Conservation (phyloP, 2,888 invertebrate species). For the Tanytarsus gracilentus region DNA sequence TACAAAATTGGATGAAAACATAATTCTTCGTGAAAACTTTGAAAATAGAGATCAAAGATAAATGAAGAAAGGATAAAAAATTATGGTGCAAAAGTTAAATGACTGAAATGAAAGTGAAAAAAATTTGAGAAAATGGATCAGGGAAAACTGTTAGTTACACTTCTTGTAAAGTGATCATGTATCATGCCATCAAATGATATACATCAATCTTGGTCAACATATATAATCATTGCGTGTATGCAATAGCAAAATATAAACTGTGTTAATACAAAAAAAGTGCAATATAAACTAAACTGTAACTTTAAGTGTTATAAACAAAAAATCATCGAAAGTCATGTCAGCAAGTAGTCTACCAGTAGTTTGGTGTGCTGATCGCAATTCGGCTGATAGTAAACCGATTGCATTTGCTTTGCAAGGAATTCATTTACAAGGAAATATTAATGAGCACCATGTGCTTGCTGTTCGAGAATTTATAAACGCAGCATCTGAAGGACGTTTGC, state of each 20-base stretch:
- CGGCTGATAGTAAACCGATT: constrained; percentile 42
- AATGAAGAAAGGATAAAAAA: not conserved
- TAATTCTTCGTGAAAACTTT: no score
- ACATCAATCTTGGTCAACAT: constrained; percentile 4
- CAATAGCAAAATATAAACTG: not conserved
- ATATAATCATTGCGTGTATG: not conserved
- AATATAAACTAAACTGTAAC: constrained; percentile 10
- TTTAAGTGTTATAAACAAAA: constrained; percentile 1
- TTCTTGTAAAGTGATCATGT: constrained; percentile 10
- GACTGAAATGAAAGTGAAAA: not conserved
- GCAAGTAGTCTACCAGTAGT: constrained; percentile 41
- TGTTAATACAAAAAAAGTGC: not conserved
- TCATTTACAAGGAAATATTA: constrained; percentile 43
- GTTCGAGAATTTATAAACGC: constrained; percentile 42
- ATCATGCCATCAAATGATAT: constrained; percentile 4
- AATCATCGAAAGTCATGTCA: constrained; percentile 35
- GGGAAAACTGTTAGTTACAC: constrained; percentile 10
- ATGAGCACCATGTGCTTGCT: constrained; percentile 42
- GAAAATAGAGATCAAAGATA: not conserved
- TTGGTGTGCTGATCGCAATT: constrained; percentile 44
- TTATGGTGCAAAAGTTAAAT: not conserved
- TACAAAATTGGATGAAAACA: no score
- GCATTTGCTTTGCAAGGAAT: constrained; percentile 44
- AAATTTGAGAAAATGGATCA: not conserved
- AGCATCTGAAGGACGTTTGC: constrained; percentile 43